Evolutionary conservation across 2,888 invertebrate species (phyloP).

Genomic region (Tolmerus cingulatus): DNA sequence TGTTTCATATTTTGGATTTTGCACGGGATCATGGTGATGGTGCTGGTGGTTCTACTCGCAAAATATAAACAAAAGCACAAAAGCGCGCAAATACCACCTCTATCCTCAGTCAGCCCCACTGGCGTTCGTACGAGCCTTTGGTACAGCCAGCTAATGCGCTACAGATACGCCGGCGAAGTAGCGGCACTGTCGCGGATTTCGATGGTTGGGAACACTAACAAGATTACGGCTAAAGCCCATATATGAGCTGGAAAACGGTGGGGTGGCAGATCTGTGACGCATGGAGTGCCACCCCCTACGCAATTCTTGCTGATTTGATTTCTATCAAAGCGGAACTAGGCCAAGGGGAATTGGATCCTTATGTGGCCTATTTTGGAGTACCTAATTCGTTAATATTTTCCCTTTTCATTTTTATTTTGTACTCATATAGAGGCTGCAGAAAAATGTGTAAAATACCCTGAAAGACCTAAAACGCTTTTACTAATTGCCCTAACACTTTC

Average conservation of each 20-base stretch:
- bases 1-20: constrained; percentile 43
- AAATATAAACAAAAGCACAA: constrained; percentile 13
- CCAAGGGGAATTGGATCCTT: not conserved
- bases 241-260: not conserved
- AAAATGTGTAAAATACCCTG: not conserved
- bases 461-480: not conserved
- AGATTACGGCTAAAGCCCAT: not conserved
- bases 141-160: not conserved
- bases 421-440: not conserved
- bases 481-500: not conserved
- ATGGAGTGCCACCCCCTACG: not conserved
- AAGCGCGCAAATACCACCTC: not conserved
- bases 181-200: not conserved
- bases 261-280: not conserved
- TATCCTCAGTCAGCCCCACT: not conserved
- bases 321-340: not conserved
- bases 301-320: not conserved
- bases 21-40: not conserved
- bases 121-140: not conserved
- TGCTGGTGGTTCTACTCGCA: not conserved
- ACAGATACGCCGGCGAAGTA: not conserved
- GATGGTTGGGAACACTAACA: not conserved
- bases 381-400: not conserved
- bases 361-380: not conserved
- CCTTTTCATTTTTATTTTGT: not conserved